Evolutionary conservation across 2,888 invertebrate genomes (phyloP).

Genomic region (Epiperipatus broadwayi): DNA sequence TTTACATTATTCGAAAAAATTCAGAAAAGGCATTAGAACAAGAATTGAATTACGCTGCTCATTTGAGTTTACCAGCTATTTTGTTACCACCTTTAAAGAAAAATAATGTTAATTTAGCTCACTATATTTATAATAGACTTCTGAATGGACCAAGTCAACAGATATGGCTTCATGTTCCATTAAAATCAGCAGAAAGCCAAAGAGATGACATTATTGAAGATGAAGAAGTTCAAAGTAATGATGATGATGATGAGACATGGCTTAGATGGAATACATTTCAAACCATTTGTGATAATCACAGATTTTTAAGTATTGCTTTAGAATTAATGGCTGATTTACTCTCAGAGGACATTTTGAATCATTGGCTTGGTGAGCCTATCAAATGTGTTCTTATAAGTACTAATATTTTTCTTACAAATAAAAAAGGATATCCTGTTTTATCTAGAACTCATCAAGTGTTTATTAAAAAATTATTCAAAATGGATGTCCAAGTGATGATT

Average conservation of each 20-base stretch:
- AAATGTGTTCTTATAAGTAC: constrained; percentile 64
- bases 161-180: constrained; percentile 50
- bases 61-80: constrained; percentile 49
- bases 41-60: constrained; percentile 51
- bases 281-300: constrained; percentile 33
- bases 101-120: constrained; percentile 32
- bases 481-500: constrained; percentile 50
- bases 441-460: constrained; percentile 49
- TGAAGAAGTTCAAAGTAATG: constrained; percentile 28
- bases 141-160: constrained; percentile 24
- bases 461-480: constrained; percentile 36
- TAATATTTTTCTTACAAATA: constrained; percentile 62
- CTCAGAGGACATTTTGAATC: constrained; percentile 38
- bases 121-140: constrained; percentile 33
- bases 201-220: constrained; percentile 27
- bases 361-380: constrained; percentile 91
- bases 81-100: constrained; percentile 35
- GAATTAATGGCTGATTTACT: constrained; percentile 64
- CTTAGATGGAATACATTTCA: constrained; percentile 37
- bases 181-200: constrained; percentile 36
- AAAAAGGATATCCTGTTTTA: constrained; percentile 64
- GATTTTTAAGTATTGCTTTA: constrained; percentile 48
- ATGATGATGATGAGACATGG: constrained; percentile 45
- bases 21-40: constrained; percentile 44
- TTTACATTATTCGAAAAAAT: constrained; percentile 36